Conservation (phyloP, 2,888 invertebrate species). For the Leucophora obtusa region DNA sequence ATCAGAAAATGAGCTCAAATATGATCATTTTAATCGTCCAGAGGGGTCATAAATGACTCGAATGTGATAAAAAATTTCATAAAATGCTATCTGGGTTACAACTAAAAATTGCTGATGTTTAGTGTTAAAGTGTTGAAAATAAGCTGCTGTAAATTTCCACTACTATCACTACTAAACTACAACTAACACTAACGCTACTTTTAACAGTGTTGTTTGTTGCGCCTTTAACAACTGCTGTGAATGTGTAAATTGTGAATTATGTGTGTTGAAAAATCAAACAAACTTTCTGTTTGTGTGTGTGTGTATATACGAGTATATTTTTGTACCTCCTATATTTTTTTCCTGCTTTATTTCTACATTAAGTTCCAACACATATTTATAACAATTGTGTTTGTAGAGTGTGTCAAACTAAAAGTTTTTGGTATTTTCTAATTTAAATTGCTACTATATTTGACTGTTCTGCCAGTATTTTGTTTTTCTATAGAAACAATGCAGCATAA, state of each 20-base stretch:
- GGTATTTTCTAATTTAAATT: constrained; percentile 44
- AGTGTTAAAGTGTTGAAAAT: constrained; percentile 54
- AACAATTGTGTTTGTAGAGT: constrained; percentile 25
- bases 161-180: neutral
- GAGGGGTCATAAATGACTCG: too few relatives aligned
- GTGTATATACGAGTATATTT: too few relatives aligned
- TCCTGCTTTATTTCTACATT: neutral
- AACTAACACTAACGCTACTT: neutral
- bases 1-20: too few relatives aligned
- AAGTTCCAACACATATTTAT: neutral
- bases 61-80: too few relatives aligned
- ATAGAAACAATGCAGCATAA: constrained; percentile 60
- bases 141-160: constrained; percentile 51
- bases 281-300: neutral
- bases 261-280: constrained; percentile 51
- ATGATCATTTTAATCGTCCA: too few relatives aligned
- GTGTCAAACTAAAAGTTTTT: constrained; percentile 37
- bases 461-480: constrained; percentile 11
- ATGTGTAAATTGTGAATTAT: constrained; percentile 44
- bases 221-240: constrained; percentile 33
- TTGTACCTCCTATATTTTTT: neutral
- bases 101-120: constrained; percentile 50
- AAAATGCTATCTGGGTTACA: too few relatives aligned
- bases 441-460: neutral
- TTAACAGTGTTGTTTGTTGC: constrained; percentile 24